Conservation (phyloP, 92 coral and sea anemone genomes). For the Bergia puertoricense region DNA sequence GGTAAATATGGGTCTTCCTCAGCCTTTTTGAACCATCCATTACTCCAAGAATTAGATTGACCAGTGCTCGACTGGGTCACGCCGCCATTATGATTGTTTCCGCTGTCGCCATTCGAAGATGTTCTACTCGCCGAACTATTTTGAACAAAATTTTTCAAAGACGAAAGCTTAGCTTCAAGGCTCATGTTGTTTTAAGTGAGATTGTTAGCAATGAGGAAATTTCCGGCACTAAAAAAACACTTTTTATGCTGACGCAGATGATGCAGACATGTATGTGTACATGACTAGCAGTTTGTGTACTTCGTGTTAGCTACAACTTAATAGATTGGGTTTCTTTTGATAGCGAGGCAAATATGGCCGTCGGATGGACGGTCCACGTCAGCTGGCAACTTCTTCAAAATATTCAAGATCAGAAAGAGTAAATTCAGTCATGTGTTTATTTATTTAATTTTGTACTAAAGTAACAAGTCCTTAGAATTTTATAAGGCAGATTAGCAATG, state of each 20-base stretch:
- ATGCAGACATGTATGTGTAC: conserved; percentile 33
- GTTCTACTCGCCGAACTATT: conserved; percentile 74
- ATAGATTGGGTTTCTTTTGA: neutral
- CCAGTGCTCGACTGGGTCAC: conserved; percentile 60
- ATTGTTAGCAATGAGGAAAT: neutral
- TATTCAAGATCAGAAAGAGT: neutral
- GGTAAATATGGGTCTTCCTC: conserved; percentile 85
- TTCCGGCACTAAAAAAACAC: neutral
- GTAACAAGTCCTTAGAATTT: neutral
- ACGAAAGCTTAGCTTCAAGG: conserved; percentile 84
- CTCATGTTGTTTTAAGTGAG: conserved; percentile 46
- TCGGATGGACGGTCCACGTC: conserved; percentile 18
- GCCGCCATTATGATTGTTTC: neutral
- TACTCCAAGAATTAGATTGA: conserved; percentile 53
- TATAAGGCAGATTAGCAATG: conserved; percentile 21
- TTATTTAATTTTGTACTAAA: neutral
- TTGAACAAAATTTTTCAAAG: conserved; percentile 78
- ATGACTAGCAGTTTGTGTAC: neutral
- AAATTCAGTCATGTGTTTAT: neutral
- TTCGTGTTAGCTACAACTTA: conserved; percentile 18
- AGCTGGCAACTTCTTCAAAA: neutral
- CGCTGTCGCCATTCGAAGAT: conserved; percentile 29
- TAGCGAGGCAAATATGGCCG: conserved; percentile 30
- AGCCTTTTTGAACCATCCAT: conserved; percentile 71
- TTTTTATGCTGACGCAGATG: neutral